Percentiles rank a stretch among this genome's conserved stretches.
phyloP scores from a whole-genome alignment of 2,888 invertebrate genomes.

The Agelastica alni region DNA sequence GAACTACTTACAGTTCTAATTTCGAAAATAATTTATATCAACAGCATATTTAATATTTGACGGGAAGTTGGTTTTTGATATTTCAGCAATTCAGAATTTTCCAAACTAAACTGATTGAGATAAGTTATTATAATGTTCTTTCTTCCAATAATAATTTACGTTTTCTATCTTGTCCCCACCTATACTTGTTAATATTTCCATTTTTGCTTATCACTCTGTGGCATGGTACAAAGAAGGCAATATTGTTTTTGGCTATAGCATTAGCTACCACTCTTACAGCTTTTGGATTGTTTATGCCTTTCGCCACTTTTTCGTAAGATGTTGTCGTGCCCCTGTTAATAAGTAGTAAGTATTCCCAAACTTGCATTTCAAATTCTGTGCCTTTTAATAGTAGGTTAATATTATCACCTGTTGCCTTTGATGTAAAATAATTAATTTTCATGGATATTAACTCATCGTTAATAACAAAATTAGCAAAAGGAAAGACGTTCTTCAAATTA shows the following conservation, averaged over 20 bases:
- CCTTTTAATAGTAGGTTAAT: conserved; percentile 46
- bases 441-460: conserved; percentile 36
- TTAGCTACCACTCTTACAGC: conserved; percentile 52
- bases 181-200: conserved; percentile 48
- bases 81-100: too few relatives aligned
- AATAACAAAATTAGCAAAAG: conserved; percentile 39
- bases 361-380: conserved; percentile 48
- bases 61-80: too few relatives aligned
- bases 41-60: too few relatives aligned
- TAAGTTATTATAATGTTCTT: too few relatives aligned
- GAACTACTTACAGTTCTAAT: too few relatives aligned
- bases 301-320: conserved; percentile 50
- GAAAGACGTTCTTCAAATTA: conserved; percentile 41
- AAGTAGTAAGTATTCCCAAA: conserved; percentile 49
- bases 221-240: conserved; percentile 52
- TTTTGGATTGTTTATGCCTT: conserved; percentile 47
- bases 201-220: conserved; percentile 51
- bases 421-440: conserved; percentile 29
- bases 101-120: too few relatives aligned
- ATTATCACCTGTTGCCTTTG: conserved; percentile 22
- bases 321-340: conserved; percentile 47
- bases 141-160: conserved; percentile 46
- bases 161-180: conserved; percentile 48
- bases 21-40: too few relatives aligned
- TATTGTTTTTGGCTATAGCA: conserved; percentile 51